Evolutionary conservation across 2,888 invertebrate species (phyloP).

Genomic region (Halictus ligatus): DNA sequence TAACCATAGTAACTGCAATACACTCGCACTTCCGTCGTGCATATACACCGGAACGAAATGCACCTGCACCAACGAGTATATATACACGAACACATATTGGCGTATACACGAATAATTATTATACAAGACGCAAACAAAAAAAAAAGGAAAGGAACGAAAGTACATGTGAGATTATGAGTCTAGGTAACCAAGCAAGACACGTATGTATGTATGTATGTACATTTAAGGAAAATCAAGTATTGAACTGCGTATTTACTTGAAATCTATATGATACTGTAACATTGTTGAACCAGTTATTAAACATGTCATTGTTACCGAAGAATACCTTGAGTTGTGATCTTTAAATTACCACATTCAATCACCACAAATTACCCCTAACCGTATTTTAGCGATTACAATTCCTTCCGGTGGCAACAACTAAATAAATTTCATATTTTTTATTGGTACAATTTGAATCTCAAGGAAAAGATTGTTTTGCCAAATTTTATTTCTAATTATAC

Average conservation of each 20-base stretch:
- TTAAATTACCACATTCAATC: constrained; percentile 11
- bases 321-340: constrained; percentile 70
- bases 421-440: background rate
- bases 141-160: constrained; percentile 36
- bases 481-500: too few relatives aligned
- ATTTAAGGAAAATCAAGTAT: constrained; percentile 79
- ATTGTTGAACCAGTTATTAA: constrained; percentile 84
- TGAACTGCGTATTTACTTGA: constrained; percentile 73
- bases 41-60: constrained; percentile 36
- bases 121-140: constrained; percentile 22
- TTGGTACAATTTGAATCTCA: background rate
- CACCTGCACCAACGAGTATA: constrained; percentile 42
- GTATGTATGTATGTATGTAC: constrained; percentile 82
- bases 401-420: background rate
- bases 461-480: too few relatives aligned
- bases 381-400: background rate
- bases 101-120: constrained; percentile 16
- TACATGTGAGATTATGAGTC: constrained; percentile 38
- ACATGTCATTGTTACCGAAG: constrained; percentile 84
- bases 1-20: constrained; percentile 46
- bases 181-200: constrained; percentile 66
- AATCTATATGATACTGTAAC: constrained; percentile 79
- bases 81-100: constrained; percentile 18
- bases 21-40: constrained; percentile 47
- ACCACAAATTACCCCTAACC: constrained; percentile 7